phyloP scores from a whole-genome alignment of 2,797 vertebrate species.

The Hippoglossus hippoglossus region DNA sequence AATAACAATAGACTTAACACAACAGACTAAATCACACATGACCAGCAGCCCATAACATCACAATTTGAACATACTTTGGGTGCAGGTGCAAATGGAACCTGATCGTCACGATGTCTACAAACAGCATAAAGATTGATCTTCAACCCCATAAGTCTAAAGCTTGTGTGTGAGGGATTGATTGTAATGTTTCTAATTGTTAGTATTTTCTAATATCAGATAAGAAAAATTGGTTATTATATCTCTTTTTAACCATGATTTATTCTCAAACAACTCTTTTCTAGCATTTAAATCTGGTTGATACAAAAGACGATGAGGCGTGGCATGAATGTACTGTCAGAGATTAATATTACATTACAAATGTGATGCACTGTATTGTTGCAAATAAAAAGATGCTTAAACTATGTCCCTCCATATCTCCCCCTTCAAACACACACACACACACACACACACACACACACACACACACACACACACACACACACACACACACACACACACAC shows the following conservation, averaged over 20 bases:
- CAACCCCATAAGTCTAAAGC: neutral
- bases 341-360: constrained; percentile 8
- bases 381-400: constrained; percentile 9
- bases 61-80: neutral
- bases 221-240: too few species aligned
- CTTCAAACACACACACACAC: neutral
- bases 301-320: neutral
- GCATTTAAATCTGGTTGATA: neutral
- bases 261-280: neutral
- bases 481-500: constrained; percentile 14
- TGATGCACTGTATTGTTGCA: neutral
- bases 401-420: constrained; percentile 21
- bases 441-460: constrained; percentile 19
- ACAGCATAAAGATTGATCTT: too few species aligned
- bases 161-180: neutral
- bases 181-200: neutral
- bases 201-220: too few species aligned
- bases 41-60: neutral
- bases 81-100: neutral
- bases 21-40: too few species aligned
- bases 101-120: neutral
- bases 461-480: constrained; percentile 24
- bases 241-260: neutral
- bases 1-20: too few species aligned
- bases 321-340: neutral